phyloP scores from a whole-genome alignment of 2,113 vertebrate species.

The Rutilus rutilus region DNA sequence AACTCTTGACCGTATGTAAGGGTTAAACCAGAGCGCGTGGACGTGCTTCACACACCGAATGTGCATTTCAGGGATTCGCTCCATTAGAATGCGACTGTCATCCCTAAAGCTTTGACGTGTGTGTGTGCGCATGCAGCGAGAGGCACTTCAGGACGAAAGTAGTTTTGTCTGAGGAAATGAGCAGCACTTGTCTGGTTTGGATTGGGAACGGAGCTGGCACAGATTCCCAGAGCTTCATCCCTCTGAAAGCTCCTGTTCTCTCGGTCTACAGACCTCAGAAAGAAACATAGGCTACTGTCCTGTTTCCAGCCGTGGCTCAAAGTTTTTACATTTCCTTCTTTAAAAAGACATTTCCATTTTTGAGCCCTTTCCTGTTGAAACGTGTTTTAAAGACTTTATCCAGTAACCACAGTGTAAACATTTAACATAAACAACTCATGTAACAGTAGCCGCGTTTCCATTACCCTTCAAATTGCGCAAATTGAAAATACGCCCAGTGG shows the following conservation, averaged over 20 bases:
- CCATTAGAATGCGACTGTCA: not conserved
- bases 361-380: not conserved
- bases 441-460: not conserved
- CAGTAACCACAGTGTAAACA: not conserved
- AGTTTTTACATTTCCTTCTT: not conserved
- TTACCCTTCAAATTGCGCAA: too few relatives aligned
- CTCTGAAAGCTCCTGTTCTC: not conserved
- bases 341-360: not conserved
- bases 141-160: conserved; percentile 47
- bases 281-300: not conserved
- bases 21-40: too few relatives aligned
- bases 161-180: conserved; percentile 59
- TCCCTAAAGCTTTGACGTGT: not conserved
- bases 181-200: conserved; percentile 70
- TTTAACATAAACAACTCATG: not conserved
- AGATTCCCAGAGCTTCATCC: not conserved
- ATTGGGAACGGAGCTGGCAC: conserved; percentile 63
- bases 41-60: not conserved
- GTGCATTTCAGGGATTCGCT: not conserved
- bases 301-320: not conserved
- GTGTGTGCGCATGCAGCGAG: not conserved
- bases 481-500: too few relatives aligned
- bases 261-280: not conserved
- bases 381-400: not conserved
- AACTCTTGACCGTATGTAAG: not conserved